Percentiles rank a stretch among this genome's conserved stretches.
Evolutionary conservation across 1,140 invertebrate species (phyloP).

Genomic region (Achatina immaculata): DNA sequence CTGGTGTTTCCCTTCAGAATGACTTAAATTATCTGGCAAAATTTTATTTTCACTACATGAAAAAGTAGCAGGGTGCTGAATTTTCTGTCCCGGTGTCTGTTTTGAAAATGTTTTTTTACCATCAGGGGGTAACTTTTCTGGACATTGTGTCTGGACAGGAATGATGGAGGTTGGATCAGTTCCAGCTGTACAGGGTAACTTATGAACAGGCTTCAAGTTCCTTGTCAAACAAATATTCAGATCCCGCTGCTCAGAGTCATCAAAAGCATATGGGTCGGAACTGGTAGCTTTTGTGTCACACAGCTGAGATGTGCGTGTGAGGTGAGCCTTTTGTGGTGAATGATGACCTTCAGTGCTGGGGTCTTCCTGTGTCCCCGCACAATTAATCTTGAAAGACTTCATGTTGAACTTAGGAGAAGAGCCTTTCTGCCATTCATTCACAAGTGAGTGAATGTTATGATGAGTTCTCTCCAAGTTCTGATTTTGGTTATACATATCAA

Average conservation of each 20-base stretch:
- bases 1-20: no score
- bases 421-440: no score
- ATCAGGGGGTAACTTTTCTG: no score
- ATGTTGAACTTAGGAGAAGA: neutral
- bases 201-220: neutral
- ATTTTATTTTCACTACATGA: no score
- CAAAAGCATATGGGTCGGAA: constrained; percentile 17
- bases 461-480: neutral
- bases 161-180: no score
- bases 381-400: neutral
- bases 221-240: neutral
- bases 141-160: no score
- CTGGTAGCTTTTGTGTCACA: neutral
- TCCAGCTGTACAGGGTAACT: neutral
- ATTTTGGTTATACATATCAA: neutral
- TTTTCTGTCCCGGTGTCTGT: no score
- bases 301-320: neutral
- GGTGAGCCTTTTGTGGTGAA: neutral
- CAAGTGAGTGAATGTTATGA: no score
- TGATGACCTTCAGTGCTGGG: neutral
- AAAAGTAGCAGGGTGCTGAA: no score
- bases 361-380: neutral
- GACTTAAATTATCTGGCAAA: no score
- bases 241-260: constrained; percentile 1
- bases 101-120: no score